Evolutionary conservation across 2,888 invertebrate genomes (phyloP), one percentile per base, ranked within the genome.

Genomic region (Polylopha cassiicola): DNA sequence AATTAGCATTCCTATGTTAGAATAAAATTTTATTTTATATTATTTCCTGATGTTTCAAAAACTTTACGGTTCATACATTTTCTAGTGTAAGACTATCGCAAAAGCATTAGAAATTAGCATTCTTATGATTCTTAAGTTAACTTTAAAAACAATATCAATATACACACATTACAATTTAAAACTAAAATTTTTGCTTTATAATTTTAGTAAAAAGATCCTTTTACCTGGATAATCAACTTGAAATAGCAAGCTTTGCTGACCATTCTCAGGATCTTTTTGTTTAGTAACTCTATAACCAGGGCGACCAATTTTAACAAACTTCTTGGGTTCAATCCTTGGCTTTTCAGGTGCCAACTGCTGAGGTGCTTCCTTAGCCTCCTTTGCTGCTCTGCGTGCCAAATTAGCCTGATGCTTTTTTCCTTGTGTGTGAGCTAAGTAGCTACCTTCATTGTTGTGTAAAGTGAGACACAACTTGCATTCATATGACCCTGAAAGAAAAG

Each of bases 321-420:
- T 98, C 66, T 98, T 98, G 0, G 98, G 97, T 68, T 99, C 99
- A 30, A 99, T 98, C 51, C 98, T 89, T 0, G 98, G 95, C 64
- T 98, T 98, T 61, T 98, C 97, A 0, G 97, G 97, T 3, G 97
- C 95, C 32, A 98, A 88, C 69, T 96, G 93, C 37, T 94, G 93
- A 0, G 99, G 99, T 1, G 98, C 92, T 78, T 99, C 99, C 64
- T 97, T 98, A 0, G 98, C 98, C 81, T 99, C 99, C 68, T 99
- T 99, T 0, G 99, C 99, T 21, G 99, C 99, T 75, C 99, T 89
- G 17, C 99, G 88, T 1, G 99, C 99, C 52, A 99, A 87, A 79
- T 99, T 99, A 2, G 98, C 97, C 73, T 99, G 99, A 93, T 99
- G 99, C 63, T 99, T 99, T 71, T 99, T 99, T 13, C 99, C 99